Base-by-base conservation (phyloP, 2,888 invertebrate genomes). In the Incurvaria masculella region DNA sequence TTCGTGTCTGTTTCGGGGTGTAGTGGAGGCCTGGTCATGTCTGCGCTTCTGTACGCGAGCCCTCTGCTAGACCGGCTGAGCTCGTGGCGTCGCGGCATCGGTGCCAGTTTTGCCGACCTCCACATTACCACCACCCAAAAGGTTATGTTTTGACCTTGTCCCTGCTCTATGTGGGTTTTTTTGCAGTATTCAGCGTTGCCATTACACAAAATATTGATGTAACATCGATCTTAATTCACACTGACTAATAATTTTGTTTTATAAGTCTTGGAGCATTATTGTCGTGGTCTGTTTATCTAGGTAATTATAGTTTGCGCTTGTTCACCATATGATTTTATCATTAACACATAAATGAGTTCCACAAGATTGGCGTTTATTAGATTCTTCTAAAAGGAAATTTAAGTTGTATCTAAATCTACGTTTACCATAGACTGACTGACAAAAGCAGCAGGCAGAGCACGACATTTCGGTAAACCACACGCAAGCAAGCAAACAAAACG, bases 101-200 rank as follows among this genome's bases (percentile, higher is more conserved):
- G 3, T n/a, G 14, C 33, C 3, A n/a, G 33, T 8, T 11, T 41
- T 17, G 8, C 60, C 52, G 68, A 81, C 61, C 68, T 84, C 56
- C 73, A 81, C 51, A 68, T 88, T 56, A 81, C 86, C 53, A 83
- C 84, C 55, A 84, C 86, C 47, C 87, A 88, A 72, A 88, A 88
- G 84, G 87, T 89, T 67, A 72, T 46, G 47, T 47, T 47, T 38
- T 49, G 42, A 19, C 42, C 27, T 20, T 45, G 38, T 45, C 5
- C 5, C n/a, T 44, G 14, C 16, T 40, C 11, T 42, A 6, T 42
- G 21, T 19, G 8, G 10, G 17, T 19, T 42, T 17, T 42, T 11
- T 19, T 42, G 19, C 6, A 6, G 8, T 42, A 19, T 19, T 21
- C 20, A 1, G 14, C 8, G n/a, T 39, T 45, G 27, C 14, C 33